Conservation (phyloP, 1,140 invertebrate species). For the Aleiodes sp. region DNA sequence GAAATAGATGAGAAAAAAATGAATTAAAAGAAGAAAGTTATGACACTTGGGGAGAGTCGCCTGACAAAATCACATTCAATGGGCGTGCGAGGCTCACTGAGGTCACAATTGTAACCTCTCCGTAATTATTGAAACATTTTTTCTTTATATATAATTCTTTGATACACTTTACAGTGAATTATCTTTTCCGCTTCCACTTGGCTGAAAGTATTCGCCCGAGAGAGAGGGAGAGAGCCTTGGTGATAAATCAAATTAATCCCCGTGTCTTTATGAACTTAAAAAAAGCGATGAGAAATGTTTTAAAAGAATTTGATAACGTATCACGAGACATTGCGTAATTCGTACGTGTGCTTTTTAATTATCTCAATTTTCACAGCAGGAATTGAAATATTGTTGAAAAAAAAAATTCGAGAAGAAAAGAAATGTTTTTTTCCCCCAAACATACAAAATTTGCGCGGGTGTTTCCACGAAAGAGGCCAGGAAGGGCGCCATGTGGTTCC, state of each 20-base stretch:
- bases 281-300: neutral
- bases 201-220: neutral
- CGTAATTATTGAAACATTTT: neutral
- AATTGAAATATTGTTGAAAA: no score
- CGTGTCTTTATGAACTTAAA: neutral
- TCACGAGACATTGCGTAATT: neutral
- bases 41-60: neutral
- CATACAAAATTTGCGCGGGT: neutral
- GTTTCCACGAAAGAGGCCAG: constrained; percentile 6
- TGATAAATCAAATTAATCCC: constrained; percentile 26
- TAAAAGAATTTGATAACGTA: constrained; percentile 21
- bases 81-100: constrained; percentile 1
- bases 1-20: neutral
- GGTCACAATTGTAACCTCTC: constrained; percentile 6
- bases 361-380: no score
- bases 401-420: neutral
- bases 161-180: neutral
- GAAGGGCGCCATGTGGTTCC: constrained; percentile 24
- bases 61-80: constrained; percentile 9
- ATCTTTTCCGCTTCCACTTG: neutral
- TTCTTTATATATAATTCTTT: constrained; percentile 1
- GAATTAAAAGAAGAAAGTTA: neutral
- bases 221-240: neutral
- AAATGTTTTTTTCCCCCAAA: neutral
- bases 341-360: no score